Evolutionary conservation across 2,797 vertebrate species (phyloP).

Genomic region (Poecilia velifera): DNA sequence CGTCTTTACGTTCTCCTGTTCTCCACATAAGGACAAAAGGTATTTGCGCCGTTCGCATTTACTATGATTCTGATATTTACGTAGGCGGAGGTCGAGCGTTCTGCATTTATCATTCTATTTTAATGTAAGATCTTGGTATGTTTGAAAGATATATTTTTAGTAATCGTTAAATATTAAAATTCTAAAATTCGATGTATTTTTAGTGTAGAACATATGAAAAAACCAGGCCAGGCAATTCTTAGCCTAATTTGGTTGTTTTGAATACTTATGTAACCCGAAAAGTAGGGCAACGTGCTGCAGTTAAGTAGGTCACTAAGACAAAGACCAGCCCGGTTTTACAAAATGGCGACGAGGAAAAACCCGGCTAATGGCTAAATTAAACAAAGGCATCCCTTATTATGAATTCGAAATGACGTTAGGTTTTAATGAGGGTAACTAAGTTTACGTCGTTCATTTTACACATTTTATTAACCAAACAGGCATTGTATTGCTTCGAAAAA

Average conservation of each 20-base stretch:
- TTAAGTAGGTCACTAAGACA: conserved; percentile 24
- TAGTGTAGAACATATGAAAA: not conserved
- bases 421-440: too few species aligned
- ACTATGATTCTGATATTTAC: not conserved
- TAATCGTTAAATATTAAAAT: not conserved
- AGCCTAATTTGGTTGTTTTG: accelerated
- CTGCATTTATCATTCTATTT: not conserved
- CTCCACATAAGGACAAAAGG: not conserved
- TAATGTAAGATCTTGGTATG: not conserved
- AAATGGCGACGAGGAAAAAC: conserved; percentile 68
- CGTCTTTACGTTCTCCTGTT: accelerated
- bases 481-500: not conserved
- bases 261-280: not conserved
- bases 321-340: conserved; percentile 40
- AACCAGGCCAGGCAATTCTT: not conserved
- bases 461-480: not conserved
- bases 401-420: too few species aligned
- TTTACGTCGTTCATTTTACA: not conserved
- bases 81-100: not conserved
- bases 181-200: not conserved
- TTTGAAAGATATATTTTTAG: not conserved
- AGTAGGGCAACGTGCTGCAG: not conserved
- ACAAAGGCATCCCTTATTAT: not conserved
- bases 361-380: not conserved
- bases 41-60: not conserved